Base-by-base conservation (phyloP, 2,888 invertebrate genomes). In the Xestia c-nigrum region DNA sequence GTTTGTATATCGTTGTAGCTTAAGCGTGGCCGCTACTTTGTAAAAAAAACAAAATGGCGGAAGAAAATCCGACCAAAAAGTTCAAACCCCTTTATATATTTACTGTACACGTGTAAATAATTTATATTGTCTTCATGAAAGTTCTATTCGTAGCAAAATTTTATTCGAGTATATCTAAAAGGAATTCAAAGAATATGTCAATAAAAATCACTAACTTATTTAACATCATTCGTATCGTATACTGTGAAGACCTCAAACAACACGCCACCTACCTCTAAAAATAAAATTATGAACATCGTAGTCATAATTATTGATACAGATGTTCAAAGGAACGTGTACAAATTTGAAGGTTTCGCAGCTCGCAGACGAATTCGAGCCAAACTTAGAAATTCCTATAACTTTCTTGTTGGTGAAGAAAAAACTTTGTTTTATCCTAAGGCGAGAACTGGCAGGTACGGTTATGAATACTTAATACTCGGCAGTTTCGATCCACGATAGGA, bases 261-360 rank as follows among this genome's bases (percentile, higher is more conserved):
- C 46, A 67, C 40, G n/a, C 50, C 57, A 66, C 3, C 3, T 19
- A 76, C 68, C 55, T 59, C 64, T 43, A 38, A 70, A 40, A 40
- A 59, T n/a, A 52, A 59, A 71, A 55, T 64, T 55, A 10, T 59
- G 12, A 52, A 79, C 40, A 66, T 50, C 43, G 72, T 21, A 74
- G 12, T 70, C 67, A 73, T 57, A 21, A 69, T 76, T 83, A 80
- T 86, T 85, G 74, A 84, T 80, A 77, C 87, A 86, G 86, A 77
- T 86, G 84, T 68, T 65, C 61, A 52, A 80, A 80, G 16, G 9
- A 52, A 66, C 50, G 66, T 74, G 57, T 47, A 55, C 65, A 52
- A 57, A 43, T 59, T 19, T 55, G 9, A 52, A 52, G 43, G 16
- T n/a, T 55, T n/a, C 24, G 12, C 46, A 43, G 64, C 47, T n/a